Conservation (phyloP, 2,888 invertebrate genomes). For the Lasioglossum morio region DNA sequence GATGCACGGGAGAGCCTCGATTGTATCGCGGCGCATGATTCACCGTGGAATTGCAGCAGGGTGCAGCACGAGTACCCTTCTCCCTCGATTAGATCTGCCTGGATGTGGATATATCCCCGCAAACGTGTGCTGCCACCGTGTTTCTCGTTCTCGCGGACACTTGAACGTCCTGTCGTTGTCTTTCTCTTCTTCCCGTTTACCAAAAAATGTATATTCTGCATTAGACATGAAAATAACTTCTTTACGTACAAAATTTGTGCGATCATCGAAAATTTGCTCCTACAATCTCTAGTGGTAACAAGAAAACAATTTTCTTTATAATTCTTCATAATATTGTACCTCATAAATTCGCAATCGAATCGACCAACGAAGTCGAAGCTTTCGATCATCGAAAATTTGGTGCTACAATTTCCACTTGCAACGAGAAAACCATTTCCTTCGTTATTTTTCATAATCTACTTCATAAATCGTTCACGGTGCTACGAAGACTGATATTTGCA, state of each 20-base stretch:
- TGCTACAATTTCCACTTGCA: no score
- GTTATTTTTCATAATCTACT: no score
- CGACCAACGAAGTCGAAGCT: no score
- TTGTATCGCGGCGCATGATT: conserved; percentile 59
- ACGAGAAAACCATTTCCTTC: no score
- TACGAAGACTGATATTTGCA: neutral
- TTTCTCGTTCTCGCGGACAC: conserved; percentile 14
- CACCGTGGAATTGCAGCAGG: conserved; percentile 63
- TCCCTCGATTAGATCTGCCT: conserved; percentile 54
- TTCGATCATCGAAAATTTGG: no score
- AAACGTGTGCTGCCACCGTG: conserved; percentile 12
- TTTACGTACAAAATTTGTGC: no score
- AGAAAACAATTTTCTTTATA: no score
- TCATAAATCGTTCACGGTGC: neutral
- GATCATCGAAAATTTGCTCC: no score
- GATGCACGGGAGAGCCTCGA: conserved; percentile 34
- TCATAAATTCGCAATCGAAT: neutral
- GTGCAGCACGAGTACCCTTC: conserved; percentile 59
- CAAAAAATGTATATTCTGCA: neutral
- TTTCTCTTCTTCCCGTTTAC: neutral
- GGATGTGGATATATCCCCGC: conserved; percentile 35
- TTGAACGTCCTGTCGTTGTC: neutral
- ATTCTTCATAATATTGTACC: no score
- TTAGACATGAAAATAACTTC: no score
- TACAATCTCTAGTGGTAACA: no score